Percentiles rank a stretch among this genome's conserved stretches.
phyloP scores from a whole-genome alignment of 2,888 invertebrate species.

The Heterodera filipjevi region DNA sequence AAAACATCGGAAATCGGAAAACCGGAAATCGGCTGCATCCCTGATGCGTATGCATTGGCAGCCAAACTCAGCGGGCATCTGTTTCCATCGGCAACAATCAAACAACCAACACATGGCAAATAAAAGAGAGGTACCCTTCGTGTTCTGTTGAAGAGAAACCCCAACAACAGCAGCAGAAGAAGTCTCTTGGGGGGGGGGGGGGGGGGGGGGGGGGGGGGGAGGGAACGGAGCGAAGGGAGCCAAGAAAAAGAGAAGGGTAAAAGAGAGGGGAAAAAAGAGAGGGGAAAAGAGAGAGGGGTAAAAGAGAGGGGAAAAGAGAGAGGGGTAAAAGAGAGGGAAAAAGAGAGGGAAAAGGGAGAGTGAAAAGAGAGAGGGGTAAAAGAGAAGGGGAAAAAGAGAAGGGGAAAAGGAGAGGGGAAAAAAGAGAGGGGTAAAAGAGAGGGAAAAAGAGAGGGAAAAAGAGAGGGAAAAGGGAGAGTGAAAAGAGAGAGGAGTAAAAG shows the following conservation, averaged over 20 bases:
- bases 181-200: neutral
- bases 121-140: neutral
- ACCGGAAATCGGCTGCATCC: too few relatives aligned
- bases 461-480: neutral
- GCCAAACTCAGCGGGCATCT: neutral
- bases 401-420: neutral
- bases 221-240: too few relatives aligned
- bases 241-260: too few relatives aligned
- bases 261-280: too few relatives aligned
- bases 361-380: neutral
- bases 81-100: slow-evolving; percentile 10
- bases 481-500: neutral
- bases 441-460: neutral
- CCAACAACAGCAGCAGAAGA: neutral
- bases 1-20: too few relatives aligned
- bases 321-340: neutral
- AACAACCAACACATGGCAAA: slow-evolving; percentile 2
- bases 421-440: neutral
- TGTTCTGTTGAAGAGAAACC: neutral
- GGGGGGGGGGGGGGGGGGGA: neutral
- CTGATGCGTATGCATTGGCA: neutral
- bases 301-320: too few relatives aligned
- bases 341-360: too few relatives aligned
- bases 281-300: too few relatives aligned
- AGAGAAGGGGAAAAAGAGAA: neutral